Conservation (phyloP, 2,797 vertebrate species). For the Catostomus latipinnis region DNA sequence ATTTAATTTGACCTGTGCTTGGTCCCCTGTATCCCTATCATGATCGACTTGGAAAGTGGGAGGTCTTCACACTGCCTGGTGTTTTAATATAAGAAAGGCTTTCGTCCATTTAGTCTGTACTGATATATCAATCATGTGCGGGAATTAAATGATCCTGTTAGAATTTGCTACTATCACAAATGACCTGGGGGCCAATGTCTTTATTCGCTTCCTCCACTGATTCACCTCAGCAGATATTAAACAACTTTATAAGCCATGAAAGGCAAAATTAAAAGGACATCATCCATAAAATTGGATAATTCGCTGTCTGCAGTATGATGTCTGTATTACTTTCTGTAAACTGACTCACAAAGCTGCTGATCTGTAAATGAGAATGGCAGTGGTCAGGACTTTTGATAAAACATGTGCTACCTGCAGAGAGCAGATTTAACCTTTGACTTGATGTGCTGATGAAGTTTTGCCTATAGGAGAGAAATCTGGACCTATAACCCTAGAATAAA, state of each 20-base stretch:
- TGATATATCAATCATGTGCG: constrained; percentile 92
- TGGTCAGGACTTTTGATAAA: constrained; percentile 12
- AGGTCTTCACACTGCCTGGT: constrained; percentile 95
- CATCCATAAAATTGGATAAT: constrained; percentile 91
- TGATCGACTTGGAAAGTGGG: constrained; percentile 94
- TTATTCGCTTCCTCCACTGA: constrained; percentile 91
- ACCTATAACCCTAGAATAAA: constrained; percentile 4
- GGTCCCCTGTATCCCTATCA: constrained; percentile 87
- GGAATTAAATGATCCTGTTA: constrained; percentile 98
- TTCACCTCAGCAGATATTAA: constrained; percentile 97
- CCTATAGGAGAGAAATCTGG: not conserved
- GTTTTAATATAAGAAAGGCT: constrained; percentile 96
- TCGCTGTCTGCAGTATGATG: constrained; percentile 84
- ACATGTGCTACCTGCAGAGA: not conserved
- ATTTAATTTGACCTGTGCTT: constrained; percentile 97
- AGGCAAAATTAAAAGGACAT: constrained; percentile 92
- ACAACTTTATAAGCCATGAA: constrained; percentile 94
- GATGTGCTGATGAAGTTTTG: constrained; percentile 6
- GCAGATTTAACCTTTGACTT: constrained; percentile 33
- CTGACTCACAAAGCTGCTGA: constrained; percentile 50
- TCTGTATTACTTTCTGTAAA: constrained; percentile 85
- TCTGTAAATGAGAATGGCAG: constrained; percentile 20
- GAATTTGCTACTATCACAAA: constrained; percentile 97
- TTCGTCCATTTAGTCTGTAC: constrained; percentile 92
- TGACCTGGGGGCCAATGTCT: constrained; percentile 90